A percentile compares a stretch with the other conserved stretches of the same genome.
Evolutionary conservation across 2,888 invertebrate genomes (phyloP).

Genomic region (Yponomeuta malinellus): DNA sequence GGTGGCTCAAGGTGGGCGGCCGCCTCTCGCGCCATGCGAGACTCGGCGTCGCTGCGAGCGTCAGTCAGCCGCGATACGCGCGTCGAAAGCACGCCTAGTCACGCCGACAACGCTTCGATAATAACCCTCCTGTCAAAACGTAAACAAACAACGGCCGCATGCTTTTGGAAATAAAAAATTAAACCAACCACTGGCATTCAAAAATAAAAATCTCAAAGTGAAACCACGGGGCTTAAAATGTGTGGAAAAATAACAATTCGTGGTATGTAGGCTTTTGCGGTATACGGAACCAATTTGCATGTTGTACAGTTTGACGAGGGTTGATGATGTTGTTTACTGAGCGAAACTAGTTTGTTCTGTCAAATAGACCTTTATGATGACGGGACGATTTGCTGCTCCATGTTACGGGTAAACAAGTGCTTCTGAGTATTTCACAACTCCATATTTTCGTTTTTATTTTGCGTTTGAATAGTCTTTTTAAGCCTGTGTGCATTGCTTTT

Average conservation of each 20-base stretch:
- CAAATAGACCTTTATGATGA: conserved; percentile 14
- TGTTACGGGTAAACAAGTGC: neutral
- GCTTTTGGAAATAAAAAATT: neutral
- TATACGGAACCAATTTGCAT: conserved; percentile 11
- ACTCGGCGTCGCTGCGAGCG: neutral
- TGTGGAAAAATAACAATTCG: neutral
- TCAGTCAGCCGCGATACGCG: conserved; percentile 10
- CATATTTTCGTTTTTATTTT: neutral
- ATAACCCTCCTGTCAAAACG: conserved; percentile 9
- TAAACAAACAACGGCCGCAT: conserved; percentile 8
- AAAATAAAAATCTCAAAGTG: neutral
- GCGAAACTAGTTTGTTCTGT: conserved; percentile 13
- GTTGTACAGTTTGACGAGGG: conserved; percentile 13
- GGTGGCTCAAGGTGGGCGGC: conserved; percentile 36
- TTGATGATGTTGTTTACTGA: conserved; percentile 13
- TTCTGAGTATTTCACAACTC: neutral
- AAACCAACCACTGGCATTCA: neutral
- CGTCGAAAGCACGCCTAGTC: neutral
- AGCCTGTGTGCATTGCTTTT: neutral
- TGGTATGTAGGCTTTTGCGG: conserved; percentile 2
- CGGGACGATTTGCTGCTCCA: conserved; percentile 7
- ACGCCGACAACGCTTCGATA: conserved; percentile 2
- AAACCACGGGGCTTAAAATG: neutral
- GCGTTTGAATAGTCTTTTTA: neutral
- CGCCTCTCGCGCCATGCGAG: conserved; percentile 24